Conservation (phyloP, 2,888 invertebrate genomes). For the Pyrgus malvae region DNA sequence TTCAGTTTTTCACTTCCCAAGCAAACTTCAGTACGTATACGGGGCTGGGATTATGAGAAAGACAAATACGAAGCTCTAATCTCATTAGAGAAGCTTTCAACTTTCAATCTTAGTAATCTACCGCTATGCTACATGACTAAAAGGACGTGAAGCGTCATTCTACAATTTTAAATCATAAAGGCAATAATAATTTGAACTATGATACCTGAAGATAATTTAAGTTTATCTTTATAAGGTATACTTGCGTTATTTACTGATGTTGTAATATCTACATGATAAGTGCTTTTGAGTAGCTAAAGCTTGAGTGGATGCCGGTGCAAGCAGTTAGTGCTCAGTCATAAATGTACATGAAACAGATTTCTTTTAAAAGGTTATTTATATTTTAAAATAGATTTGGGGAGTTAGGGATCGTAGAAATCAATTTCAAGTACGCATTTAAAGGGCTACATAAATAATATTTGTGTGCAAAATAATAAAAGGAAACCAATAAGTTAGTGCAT, state of each 20-base stretch:
- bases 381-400: not conserved
- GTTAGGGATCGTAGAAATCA: constrained; percentile 42
- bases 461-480: constrained; percentile 29
- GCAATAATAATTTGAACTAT: not conserved
- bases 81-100: constrained; percentile 11
- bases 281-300: constrained; percentile 58
- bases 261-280: constrained; percentile 43
- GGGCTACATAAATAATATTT: constrained; percentile 30
- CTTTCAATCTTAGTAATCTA: constrained; percentile 1
- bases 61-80: constrained; percentile 12
- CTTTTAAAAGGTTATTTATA: constrained; percentile 15
- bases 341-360: constrained; percentile 55
- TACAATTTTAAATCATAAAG: not conserved
- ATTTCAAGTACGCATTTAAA: constrained; percentile 40
- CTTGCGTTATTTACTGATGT: constrained; percentile 26
- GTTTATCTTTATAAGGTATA: not conserved
- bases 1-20: constrained; percentile 1
- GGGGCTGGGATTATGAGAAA: not conserved
- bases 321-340: constrained; percentile 68
- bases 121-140: not conserved
- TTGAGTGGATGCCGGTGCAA: constrained; percentile 66
- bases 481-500: constrained; percentile 51
- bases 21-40: not conserved
- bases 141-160: not conserved
- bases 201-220: not conserved